These are phyloP conservation scores for Conus ventricosus DNA, from an alignment of 1,140 invertebrate genomes.

Conservation along the genomic window DNA sequence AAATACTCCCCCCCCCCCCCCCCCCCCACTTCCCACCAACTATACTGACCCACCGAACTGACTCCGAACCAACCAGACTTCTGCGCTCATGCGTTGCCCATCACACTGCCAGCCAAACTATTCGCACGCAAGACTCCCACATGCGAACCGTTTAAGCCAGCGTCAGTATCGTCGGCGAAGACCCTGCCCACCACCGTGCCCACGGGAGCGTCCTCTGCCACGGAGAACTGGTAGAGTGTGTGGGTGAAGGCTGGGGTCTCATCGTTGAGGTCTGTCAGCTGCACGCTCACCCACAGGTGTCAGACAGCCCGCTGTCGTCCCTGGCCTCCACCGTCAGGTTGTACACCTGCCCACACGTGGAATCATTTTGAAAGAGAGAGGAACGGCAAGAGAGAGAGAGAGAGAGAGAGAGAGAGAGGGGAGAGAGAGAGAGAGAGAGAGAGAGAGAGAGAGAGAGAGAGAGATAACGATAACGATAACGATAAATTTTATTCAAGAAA, in stretches of 20 bases:
- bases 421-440: not conserved
- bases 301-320: not conserved
- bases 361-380: not conserved
- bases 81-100: too few species aligned
- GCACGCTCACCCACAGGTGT: not conserved
- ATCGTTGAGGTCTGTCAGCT: not conserved
- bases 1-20: too few species aligned
- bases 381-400: not conserved
- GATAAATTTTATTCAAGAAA: too few species aligned
- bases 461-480: too few species aligned
- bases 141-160: too few species aligned
- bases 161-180: too few species aligned
- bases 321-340: not conserved
- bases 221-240: not conserved
- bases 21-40: too few species aligned
- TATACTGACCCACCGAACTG: too few species aligned
- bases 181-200: too few species aligned
- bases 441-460: not conserved
- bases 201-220: not conserved
- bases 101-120: too few species aligned
- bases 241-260: not conserved
- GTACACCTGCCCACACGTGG: not conserved
- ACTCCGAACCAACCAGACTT: too few species aligned
- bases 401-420: not conserved
- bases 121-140: not conserved